Percentiles rank a stretch among this genome's conserved stretches.
phyloP scores from a whole-genome alignment of 2,113 vertebrate species.

The Caranx ignobilis region DNA sequence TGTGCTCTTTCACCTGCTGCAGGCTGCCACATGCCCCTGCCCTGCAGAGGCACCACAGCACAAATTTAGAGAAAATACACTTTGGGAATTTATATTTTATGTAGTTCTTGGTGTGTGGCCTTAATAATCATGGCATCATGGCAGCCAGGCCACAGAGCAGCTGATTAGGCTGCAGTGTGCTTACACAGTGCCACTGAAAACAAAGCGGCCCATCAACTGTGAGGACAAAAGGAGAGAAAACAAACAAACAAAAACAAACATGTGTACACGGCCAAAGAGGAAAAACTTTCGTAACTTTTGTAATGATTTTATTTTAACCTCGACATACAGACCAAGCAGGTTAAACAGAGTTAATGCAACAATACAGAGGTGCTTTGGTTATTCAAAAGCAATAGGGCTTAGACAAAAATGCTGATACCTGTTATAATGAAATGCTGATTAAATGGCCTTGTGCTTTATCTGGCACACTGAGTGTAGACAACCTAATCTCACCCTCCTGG shows the following conservation, averaged over 20 bases:
- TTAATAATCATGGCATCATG: neutral
- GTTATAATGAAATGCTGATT: too few relatives aligned
- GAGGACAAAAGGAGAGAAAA: neutral
- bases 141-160: neutral
- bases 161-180: neutral
- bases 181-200: neutral
- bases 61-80: neutral
- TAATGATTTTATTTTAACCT: neutral
- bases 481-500: too few relatives aligned
- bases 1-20: neutral
- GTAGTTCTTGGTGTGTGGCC: neutral
- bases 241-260: neutral
- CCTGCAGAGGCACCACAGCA: neutral
- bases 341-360: neutral
- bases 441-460: too few relatives aligned
- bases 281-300: too few relatives aligned
- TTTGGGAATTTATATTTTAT: constrained; percentile 13
- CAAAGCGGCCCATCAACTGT: neutral
- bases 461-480: too few relatives aligned
- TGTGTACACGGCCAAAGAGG: neutral
- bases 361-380: neutral
- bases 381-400: too few relatives aligned
- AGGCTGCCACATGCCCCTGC: neutral
- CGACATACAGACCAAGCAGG: neutral
- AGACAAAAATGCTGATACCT: too few relatives aligned